Base-by-base conservation (phyloP, 2,113 vertebrate genomes). In the Tylochromis polylepis region DNA sequence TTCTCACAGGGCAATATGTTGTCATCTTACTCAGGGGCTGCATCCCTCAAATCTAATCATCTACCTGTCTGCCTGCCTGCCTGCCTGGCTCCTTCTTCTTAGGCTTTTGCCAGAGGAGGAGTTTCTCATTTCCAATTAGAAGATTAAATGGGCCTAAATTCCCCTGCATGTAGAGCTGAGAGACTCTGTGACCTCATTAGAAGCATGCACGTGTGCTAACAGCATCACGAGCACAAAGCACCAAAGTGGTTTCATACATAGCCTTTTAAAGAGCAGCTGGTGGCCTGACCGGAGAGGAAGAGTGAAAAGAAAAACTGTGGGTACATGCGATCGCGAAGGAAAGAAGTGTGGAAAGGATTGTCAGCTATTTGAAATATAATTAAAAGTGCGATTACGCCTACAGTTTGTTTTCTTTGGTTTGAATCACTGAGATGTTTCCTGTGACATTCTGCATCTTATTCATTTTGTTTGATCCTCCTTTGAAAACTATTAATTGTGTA, bases 111-210 rank as follows among this genome's bases (percentile, higher is more conserved):
- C 81, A 84, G 49, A 90, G 85, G 83, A 90, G 80, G 51, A 46
- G 65, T 83, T 67, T 89, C 84, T 88, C 34, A 87, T 86, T 92
- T 92, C 85, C 88, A 94, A 89, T 94, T 93, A 94, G 89, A 72
- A 86, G 84, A 90, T 84, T 89, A 89, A 95, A 92, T 90, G 90
- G 60, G 65, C 81, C 89, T 91, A 90, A 84, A 93, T 91, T 92
- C 92, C 92, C 90, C 87, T 86, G 90, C 90, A 94, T 49, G 78
- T 49, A 27, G 27, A 79, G 88, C 56, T 53, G 62, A 86, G 88
- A 91, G 91, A 90, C 85, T 82, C 24, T 2, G n/a, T 75, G 89
- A 91, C 93, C 94, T 91, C 91, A 91, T 92, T 92, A 93, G 75
- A 34, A 31, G 79, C 5, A 56, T 2, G 60, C 70, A 8, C 31